phyloP scores from a whole-genome alignment of 2,888 invertebrate species.

The Nipponacmea schrenckii region DNA sequence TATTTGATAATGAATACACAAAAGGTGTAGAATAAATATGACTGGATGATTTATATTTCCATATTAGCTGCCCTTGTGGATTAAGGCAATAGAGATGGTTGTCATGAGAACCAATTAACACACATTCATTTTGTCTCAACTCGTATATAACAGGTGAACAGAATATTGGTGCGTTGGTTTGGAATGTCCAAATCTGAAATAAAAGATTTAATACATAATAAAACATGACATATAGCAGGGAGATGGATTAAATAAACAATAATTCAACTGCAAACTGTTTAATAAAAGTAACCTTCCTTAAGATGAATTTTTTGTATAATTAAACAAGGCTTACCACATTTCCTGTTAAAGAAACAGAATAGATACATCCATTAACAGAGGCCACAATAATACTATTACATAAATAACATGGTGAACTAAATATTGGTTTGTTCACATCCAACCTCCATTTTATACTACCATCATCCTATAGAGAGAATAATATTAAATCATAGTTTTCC shows the following conservation, averaged over 20 bases:
- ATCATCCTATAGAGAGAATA: conserved; percentile 59
- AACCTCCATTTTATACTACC: conserved; percentile 74
- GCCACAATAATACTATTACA: conserved; percentile 52
- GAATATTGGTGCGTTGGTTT: conserved; percentile 77
- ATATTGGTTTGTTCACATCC: conserved; percentile 74
- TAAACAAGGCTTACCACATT: conserved; percentile 45
- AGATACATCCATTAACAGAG: conserved; percentile 61
- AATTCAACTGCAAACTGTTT: too few species aligned
- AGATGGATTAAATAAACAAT: too few species aligned
- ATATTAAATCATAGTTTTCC: background rate
- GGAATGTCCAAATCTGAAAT: conserved; percentile 75
- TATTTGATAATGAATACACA: conserved; percentile 25
- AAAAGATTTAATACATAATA: too few species aligned
- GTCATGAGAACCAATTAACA: conserved; percentile 65
- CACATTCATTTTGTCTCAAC: conserved; percentile 6
- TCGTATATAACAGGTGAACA: conserved; percentile 73
- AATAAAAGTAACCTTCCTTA: too few species aligned
- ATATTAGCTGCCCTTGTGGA: conserved; percentile 66
- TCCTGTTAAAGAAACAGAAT: conserved; percentile 50
- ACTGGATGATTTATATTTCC: conserved; percentile 73
- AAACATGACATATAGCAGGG: too few species aligned
- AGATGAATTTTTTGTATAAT: background rate
- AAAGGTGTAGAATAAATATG: conserved; percentile 79
- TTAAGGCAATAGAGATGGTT: conserved; percentile 57
- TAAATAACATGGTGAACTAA: conserved; percentile 71